These are phyloP conservation scores for Bombus waltoni DNA, from an alignment of 1,140 invertebrate genomes.

Conservation along the genomic window DNA sequence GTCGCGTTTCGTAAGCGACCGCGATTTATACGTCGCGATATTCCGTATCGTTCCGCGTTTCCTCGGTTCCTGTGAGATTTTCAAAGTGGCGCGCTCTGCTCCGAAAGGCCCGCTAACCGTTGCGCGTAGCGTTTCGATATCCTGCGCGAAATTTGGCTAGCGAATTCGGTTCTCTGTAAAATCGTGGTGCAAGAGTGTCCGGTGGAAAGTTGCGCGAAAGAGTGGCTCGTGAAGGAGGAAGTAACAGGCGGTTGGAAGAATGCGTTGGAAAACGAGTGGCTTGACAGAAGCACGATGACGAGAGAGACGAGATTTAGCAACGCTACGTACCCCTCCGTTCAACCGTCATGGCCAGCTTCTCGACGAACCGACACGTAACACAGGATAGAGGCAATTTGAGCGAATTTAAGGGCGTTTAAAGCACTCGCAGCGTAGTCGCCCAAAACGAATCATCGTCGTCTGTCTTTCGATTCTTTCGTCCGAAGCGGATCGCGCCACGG, in stretches of 20 bases:
- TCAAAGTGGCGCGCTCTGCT: not conserved
- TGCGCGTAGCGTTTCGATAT: not conserved
- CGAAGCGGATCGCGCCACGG: constrained; percentile 2
- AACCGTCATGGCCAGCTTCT: constrained; percentile 66
- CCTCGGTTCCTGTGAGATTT: not conserved
- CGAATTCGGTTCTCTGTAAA: no score
- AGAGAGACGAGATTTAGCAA: constrained; percentile 62
- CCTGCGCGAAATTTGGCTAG: not conserved
- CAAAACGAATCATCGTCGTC: constrained; percentile 29
- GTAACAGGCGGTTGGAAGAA: not conserved
- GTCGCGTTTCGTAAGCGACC: not conserved
- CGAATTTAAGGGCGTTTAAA: constrained; percentile 66
- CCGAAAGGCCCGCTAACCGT: constrained; percentile 4
- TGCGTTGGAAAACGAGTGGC: no score
- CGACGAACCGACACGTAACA: constrained; percentile 69
- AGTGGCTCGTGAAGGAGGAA: not conserved
- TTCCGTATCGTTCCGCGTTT: no score
- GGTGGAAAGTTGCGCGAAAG: not conserved
- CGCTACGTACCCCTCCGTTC: constrained; percentile 44
- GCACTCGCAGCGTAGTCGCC: constrained; percentile 5
- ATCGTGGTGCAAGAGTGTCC: not conserved
- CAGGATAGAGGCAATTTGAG: constrained; percentile 73
- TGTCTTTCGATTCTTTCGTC: not conserved
- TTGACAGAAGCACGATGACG: constrained; percentile 2
- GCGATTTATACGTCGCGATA: not conserved